Conservation (phyloP, 2,797 vertebrate species). For the Esox masquinongy region DNA sequence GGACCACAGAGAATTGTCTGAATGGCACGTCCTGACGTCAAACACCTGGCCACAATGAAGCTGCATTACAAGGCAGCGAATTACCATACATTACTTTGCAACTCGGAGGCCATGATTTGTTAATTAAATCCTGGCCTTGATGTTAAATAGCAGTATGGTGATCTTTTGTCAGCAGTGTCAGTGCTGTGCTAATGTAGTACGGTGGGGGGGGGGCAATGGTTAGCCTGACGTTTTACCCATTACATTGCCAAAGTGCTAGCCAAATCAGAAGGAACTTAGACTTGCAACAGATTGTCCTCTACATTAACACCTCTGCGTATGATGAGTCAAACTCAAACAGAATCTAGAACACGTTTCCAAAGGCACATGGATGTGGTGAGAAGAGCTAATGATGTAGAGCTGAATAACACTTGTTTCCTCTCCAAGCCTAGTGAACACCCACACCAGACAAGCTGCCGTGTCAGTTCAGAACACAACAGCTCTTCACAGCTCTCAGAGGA, state of each 20-base stretch:
- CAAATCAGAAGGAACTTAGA: too few species aligned
- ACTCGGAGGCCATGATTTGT: background rate
- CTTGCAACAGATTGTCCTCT: too few species aligned
- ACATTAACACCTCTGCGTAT: background rate
- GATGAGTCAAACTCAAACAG: background rate
- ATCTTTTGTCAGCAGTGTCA: background rate
- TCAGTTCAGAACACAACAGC: slow-evolving; percentile 8
- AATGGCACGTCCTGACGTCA: too few species aligned
- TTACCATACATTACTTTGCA: too few species aligned
- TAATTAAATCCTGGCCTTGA: background rate
- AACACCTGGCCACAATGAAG: too few species aligned
- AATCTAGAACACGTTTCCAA: slow-evolving; percentile 14
- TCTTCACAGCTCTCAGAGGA: background rate
- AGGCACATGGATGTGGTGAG: background rate
- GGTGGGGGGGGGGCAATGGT: too few species aligned
- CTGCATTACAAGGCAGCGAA: too few species aligned
- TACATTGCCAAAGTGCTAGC: too few species aligned
- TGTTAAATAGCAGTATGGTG: background rate
- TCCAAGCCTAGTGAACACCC: slow-evolving; percentile 1
- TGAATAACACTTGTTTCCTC: slow-evolving; percentile 9
- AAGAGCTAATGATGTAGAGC: slow-evolving; percentile 5
- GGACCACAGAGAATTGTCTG: too few species aligned
- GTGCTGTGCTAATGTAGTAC: background rate
- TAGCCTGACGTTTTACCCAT: too few species aligned
- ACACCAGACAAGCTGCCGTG: background rate